Conservation (phyloP, 2,888 invertebrate genomes). For the Mythimna vitellina region DNA sequence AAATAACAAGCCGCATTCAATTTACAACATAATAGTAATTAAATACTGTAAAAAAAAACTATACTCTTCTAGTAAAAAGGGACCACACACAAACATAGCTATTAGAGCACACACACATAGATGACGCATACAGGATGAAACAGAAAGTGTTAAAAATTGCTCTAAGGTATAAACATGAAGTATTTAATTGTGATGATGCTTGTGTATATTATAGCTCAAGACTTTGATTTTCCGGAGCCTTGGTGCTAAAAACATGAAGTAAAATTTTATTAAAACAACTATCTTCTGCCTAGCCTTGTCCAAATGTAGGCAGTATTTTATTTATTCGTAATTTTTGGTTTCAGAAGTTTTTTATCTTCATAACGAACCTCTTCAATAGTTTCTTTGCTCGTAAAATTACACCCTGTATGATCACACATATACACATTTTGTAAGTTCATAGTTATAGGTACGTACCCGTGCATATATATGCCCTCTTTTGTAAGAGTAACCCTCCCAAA, state of each 20-base stretch:
- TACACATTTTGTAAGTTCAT: background rate
- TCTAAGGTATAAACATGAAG: background rate
- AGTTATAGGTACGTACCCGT: background rate
- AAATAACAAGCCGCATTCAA: constrained; percentile 36
- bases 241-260: background rate
- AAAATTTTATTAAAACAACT: background rate
- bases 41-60: constrained; percentile 38
- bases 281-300: background rate
- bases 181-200: background rate
- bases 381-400: background rate
- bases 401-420: constrained; percentile 33
- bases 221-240: background rate
- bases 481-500: constrained; percentile 58
- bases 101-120: constrained; percentile 10
- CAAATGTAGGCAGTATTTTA: no score
- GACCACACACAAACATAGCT: constrained; percentile 41
- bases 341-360: background rate
- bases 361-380: background rate
- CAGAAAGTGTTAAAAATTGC: background rate
- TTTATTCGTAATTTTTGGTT: background rate
- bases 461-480: constrained; percentile 47
- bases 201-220: no score
- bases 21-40: constrained; percentile 45
- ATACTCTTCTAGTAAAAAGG: constrained; percentile 21
- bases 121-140: constrained; percentile 14